phyloP scores from a whole-genome alignment of 1,140 invertebrate species.

The Adelges cooleyi region DNA sequence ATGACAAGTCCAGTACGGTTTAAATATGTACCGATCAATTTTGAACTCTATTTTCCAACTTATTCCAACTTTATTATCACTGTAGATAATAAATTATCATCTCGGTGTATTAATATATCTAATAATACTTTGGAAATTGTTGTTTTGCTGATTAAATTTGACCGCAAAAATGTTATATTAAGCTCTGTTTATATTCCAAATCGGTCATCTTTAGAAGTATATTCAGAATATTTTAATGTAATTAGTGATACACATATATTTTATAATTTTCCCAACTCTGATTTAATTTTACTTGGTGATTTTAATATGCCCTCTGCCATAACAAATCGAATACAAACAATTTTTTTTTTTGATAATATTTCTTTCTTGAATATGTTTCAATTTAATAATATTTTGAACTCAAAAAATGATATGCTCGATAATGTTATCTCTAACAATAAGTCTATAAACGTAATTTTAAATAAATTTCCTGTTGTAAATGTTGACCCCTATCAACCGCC shows the following conservation, averaged over 20 bases:
- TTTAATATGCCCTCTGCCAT: not conserved
- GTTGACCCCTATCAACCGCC: not conserved
- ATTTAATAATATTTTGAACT: not conserved
- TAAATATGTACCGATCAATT: no score
- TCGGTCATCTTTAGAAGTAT: not conserved
- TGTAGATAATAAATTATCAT: not conserved
- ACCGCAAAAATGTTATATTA: not conserved
- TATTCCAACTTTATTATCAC: no score
- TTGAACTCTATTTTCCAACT: no score
- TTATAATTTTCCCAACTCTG: no score
- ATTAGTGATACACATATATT: not conserved
- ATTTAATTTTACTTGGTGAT: not conserved
- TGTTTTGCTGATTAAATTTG: not conserved
- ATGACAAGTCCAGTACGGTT: no score
- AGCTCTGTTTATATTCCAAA: not conserved
- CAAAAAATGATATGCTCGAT: not conserved
- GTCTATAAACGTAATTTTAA: not conserved
- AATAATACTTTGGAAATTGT: not conserved
- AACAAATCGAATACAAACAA: not conserved
- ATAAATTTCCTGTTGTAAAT: not conserved
- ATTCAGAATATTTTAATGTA: not conserved
- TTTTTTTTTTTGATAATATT: conserved; percentile 30
- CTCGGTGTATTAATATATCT: not conserved
- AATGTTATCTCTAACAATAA: no score
- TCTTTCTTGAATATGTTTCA: not conserved